Evolutionary conservation across 2,888 invertebrate genomes (phyloP), one percentile per base, ranked within the genome.

Genomic region (Agrilus cyanescens): DNA sequence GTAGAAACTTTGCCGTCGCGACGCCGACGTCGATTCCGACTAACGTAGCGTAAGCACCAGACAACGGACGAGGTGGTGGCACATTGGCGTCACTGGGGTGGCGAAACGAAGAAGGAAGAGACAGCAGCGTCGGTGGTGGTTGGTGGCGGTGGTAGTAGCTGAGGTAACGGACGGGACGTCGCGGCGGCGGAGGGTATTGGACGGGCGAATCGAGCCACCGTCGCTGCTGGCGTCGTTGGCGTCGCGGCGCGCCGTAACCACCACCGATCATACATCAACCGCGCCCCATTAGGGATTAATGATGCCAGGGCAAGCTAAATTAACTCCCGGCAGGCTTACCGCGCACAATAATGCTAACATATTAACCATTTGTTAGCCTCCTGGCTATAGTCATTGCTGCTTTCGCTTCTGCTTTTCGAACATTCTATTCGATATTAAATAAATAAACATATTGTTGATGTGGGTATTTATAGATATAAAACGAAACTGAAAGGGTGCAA

Each of bases 251-350:
- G 33, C 33, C 10, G 34, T 10, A 40, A 12, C 43, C 47, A 46
- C 50, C 52, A 48, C 57, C 57, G 65, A 65, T 66, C 67, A 64
- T 67, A 67, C 66, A 67, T 67, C 67, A 67, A 65, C 64, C 65
- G 62, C 67, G 65, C 67, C 66, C 67, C 67, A 66, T 67, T 66
- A 67, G 66, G 67, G 67, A 67, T 67, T 67, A 67, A 67, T 67
- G 67, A 67, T 64, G 66, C 66, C 66, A 65, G 59, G 65, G 61
- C 61, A 61, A 59, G 65, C 66, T 64, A 67, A 67, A 67, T 67
- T 67, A 67, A 67, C 66, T 67, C 66, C 66, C 67, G 59, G 61
- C 61, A 61, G 66, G 66, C 66, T 67, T 67, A 66, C 65, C 63
- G 57, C 61, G 59, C 25, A 66, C 66, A 66, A 67, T 67, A 67